These are phyloP conservation scores for Parauchenoglanis ngamensis DNA, from an alignment of 2,797 vertebrate genomes.

Conservation along the genomic window DNA sequence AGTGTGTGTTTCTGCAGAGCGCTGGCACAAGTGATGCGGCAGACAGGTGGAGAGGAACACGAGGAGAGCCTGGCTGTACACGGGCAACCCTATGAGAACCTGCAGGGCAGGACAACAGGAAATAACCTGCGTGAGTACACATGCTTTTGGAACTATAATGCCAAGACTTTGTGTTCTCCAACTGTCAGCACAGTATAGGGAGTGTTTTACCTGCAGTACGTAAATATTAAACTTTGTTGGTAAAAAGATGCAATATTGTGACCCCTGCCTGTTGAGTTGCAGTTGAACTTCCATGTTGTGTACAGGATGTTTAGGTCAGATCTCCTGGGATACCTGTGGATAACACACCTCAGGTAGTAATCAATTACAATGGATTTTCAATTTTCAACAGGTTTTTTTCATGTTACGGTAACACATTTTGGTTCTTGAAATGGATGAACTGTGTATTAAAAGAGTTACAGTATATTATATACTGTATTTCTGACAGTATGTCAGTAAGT, in stretches of 20 bases:
- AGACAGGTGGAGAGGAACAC: conserved; percentile 86
- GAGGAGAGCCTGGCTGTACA: conserved; percentile 85
- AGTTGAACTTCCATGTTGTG: not conserved
- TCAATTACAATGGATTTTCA: not conserved
- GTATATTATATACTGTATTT: not conserved
- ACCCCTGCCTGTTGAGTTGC: not conserved
- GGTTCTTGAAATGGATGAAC: not conserved
- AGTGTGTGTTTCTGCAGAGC: conserved; percentile 75
- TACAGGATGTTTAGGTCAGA: not conserved
- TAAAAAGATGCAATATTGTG: not conserved
- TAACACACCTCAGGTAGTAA: not conserved
- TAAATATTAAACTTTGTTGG: not conserved
- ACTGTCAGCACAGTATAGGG: not conserved
- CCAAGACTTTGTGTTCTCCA: not conserved
- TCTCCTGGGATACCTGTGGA: not conserved
- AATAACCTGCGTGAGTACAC: conserved; percentile 91
- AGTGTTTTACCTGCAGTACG: too few relatives aligned
- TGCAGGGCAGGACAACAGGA: conserved; percentile 81
- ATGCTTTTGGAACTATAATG: not conserved
- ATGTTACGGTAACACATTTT: not conserved
- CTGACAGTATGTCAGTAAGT: not conserved
- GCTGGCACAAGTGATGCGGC: conserved; percentile 92
- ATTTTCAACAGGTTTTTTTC: not conserved
- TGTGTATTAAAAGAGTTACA: not conserved
- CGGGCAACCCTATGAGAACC: conserved; percentile 91